Conservation (phyloP, 2,888 invertebrate species). For the Leucophenga maculata region DNA sequence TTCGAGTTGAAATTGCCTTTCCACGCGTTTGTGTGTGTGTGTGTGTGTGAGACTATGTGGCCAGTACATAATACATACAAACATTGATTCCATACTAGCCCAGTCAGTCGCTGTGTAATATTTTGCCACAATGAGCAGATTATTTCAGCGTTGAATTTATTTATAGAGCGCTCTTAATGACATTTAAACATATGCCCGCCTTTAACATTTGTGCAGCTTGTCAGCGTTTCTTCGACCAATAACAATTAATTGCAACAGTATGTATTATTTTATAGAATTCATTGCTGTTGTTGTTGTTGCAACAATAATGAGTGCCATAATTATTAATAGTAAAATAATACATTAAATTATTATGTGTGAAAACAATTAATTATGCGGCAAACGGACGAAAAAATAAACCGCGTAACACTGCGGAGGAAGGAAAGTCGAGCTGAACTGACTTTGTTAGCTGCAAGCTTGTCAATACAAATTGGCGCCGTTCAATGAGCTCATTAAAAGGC, state of each 20-base stretch:
- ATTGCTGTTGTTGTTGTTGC: background rate
- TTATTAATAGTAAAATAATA: slow-evolving; percentile 17
- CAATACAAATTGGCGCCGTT: slow-evolving; percentile 17
- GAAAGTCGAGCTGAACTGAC: background rate
- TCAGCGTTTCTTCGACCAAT: slow-evolving; percentile 10
- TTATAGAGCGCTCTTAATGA: slow-evolving; percentile 62
- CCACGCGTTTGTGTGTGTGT: too few species aligned
- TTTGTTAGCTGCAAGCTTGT: background rate
- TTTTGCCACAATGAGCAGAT: too few species aligned
- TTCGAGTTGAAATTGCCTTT: too few species aligned
- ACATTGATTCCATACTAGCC: too few species aligned
- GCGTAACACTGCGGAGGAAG: background rate
- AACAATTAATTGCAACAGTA: slow-evolving; percentile 21
- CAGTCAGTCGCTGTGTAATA: too few species aligned
- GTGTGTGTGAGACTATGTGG: background rate
- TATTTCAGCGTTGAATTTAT: slow-evolving; percentile 45
- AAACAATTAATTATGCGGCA: slow-evolving; percentile 69
- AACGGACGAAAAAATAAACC: slow-evolving; percentile 25
- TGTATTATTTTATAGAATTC: background rate
- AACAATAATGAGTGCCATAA: slow-evolving; percentile 14
- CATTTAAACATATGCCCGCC: slow-evolving; percentile 61
- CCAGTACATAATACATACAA: too few species aligned
- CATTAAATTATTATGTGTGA: slow-evolving; percentile 69
- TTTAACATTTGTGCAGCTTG: slow-evolving; percentile 29
- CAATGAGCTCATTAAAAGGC: slow-evolving; percentile 6